A percentile compares a stretch with the other conserved stretches of the same genome.
Evolutionary conservation across 2,888 invertebrate species (phyloP).

Genomic region (Thelaira solivaga): DNA sequence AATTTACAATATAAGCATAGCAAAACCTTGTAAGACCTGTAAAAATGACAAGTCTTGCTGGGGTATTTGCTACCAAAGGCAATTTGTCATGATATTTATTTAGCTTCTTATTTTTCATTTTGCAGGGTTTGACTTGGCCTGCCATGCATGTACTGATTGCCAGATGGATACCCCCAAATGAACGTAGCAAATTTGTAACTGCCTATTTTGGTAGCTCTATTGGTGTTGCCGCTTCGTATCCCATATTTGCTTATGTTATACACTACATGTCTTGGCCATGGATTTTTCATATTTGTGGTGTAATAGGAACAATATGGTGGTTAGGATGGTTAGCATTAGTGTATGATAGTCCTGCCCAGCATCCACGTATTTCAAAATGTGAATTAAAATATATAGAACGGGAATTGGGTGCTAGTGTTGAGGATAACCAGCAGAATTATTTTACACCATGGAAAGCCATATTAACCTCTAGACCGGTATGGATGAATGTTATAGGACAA

Average conservation of each 20-base stretch:
- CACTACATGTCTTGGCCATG: slow-evolving; percentile 83
- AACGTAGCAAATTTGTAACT: slow-evolving; percentile 84
- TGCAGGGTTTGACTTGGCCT: slow-evolving; percentile 83
- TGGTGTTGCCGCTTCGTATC: slow-evolving; percentile 83
- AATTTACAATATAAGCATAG: too few species aligned
- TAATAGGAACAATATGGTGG: slow-evolving; percentile 82
- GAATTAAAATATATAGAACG: slow-evolving; percentile 81
- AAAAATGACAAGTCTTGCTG: too few species aligned
- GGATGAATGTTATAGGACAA: slow-evolving; percentile 82
- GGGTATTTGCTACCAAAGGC: too few species aligned
- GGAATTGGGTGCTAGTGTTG: slow-evolving; percentile 78
- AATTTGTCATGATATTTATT: too few species aligned
- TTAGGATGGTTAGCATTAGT: slow-evolving; percentile 81
- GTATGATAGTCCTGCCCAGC: slow-evolving; percentile 81
- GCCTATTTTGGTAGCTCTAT: slow-evolving; percentile 82
- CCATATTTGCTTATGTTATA: slow-evolving; percentile 83
- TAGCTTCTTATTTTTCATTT: neutral
- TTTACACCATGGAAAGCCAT: slow-evolving; percentile 82
- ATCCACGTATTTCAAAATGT: slow-evolving; percentile 81
- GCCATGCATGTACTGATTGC: slow-evolving; percentile 88
- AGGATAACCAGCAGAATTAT: slow-evolving; percentile 69
- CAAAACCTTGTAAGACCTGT: too few species aligned
- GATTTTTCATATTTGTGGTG: slow-evolving; percentile 83
- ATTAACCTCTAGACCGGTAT: slow-evolving; percentile 80
- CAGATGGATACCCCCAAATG: slow-evolving; percentile 88